Percentiles rank a stretch among this genome's conserved stretches.
Conservation (phyloP, 2,113 vertebrate genomes). For the Crotalus tigris region DNA sequence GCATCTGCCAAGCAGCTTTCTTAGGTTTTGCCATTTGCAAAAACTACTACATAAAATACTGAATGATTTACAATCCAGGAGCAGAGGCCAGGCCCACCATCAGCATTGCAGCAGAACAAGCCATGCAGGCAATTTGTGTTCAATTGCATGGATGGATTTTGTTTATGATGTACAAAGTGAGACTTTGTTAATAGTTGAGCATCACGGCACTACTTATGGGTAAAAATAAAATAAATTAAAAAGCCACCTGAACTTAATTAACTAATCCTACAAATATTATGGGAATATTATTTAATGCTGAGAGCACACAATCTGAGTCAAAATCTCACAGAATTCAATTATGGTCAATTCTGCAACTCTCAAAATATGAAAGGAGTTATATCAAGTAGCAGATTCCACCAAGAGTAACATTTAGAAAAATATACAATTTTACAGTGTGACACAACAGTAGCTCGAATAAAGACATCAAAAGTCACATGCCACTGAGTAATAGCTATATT, state of each 20-base stretch:
- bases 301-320: neutral
- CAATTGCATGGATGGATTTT: neutral
- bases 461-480: neutral
- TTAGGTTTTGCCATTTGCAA: neutral
- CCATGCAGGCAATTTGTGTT: neutral
- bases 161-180: neutral
- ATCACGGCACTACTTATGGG: neutral
- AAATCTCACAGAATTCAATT: neutral
- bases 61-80: neutral
- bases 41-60: neutral
- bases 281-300: neutral
- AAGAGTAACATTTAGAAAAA: neutral
- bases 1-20: neutral
- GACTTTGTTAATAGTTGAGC: neutral
- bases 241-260: neutral
- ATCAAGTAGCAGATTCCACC: neutral
- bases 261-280: neutral
- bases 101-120: neutral
- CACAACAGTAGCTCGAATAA: neutral
- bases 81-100: neutral
- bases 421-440: neutral
- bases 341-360: neutral
- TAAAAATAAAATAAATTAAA: neutral
- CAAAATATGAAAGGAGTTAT: neutral
- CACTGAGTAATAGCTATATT: neutral